phyloP scores from a whole-genome alignment of 2,888 invertebrate species.

The Stenotaenia linearis region DNA sequence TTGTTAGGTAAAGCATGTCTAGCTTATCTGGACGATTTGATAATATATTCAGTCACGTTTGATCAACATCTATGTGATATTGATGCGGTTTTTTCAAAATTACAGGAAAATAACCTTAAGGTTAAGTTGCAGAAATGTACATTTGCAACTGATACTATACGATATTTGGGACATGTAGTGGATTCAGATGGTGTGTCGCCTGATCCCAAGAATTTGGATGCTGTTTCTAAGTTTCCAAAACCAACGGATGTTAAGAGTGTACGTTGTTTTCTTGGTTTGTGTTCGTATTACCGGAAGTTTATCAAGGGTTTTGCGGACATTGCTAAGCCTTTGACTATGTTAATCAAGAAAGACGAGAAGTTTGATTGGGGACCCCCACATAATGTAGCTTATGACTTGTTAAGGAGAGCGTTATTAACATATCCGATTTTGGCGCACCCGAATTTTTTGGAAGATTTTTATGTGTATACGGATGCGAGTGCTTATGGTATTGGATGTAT shows the following conservation, averaged over 20 bases:
- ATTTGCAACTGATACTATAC: background rate
- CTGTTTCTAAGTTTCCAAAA: background rate
- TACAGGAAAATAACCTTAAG: background rate
- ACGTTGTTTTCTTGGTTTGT: background rate
- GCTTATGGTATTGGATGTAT: conserved; percentile 31
- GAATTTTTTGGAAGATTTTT: background rate
- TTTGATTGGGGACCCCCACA: background rate
- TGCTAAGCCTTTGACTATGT: background rate
- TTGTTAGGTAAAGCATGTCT: background rate
- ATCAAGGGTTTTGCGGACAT: background rate
- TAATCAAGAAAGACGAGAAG: background rate
- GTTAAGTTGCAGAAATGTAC: background rate
- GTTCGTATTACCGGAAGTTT: background rate
- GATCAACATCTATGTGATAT: background rate
- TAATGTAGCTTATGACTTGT: background rate
- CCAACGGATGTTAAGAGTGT: background rate
- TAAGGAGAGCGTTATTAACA: background rate
- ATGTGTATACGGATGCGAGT: conserved; percentile 31
- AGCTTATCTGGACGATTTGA: background rate
- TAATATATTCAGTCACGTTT: background rate
- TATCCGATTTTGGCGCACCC: background rate
- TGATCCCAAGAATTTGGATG: background rate
- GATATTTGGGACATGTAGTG: background rate
- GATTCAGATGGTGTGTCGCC: background rate
- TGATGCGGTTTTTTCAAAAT: background rate